Evolutionary conservation across 1,140 invertebrate genomes (phyloP).

Genomic region (Nylanderia fulva): DNA sequence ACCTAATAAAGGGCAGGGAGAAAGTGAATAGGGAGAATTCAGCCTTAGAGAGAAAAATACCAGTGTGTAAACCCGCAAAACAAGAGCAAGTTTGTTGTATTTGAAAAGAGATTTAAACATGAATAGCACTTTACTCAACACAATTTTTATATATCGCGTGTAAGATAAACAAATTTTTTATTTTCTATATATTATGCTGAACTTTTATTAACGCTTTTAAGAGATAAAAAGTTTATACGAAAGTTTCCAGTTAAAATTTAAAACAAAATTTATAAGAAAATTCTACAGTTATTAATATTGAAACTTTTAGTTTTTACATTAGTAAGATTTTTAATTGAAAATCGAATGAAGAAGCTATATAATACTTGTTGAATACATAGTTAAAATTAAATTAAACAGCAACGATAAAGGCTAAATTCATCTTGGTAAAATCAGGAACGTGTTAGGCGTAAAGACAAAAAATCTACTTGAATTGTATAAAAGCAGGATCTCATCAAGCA

Average conservation of each 20-base stretch:
- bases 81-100: neutral
- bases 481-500: conserved; percentile 22
- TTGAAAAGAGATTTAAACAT: conserved; percentile 4
- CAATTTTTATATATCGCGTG: conserved; percentile 5
- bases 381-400: neutral
- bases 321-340: neutral
- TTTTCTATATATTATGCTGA: neutral
- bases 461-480: conserved; percentile 33
- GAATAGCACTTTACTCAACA: conserved; percentile 8
- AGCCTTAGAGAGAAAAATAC: neutral
- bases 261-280: neutral
- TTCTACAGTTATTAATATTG: neutral
- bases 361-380: neutral
- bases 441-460: conserved; percentile 18
- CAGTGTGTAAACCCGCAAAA: neutral
- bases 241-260: neutral
- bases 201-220: neutral
- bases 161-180: conserved; percentile 22
- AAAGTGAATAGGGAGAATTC: conserved; percentile 26
- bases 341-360: neutral
- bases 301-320: neutral
- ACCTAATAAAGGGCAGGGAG: conserved; percentile 27
- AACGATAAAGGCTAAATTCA: neutral
- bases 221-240: neutral
- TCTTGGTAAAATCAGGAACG: neutral